These are phyloP conservation scores for Uropsilus gracilis DNA, from an alignment of 2,113 vertebrate genomes.

Conservation along the genomic window DNA sequence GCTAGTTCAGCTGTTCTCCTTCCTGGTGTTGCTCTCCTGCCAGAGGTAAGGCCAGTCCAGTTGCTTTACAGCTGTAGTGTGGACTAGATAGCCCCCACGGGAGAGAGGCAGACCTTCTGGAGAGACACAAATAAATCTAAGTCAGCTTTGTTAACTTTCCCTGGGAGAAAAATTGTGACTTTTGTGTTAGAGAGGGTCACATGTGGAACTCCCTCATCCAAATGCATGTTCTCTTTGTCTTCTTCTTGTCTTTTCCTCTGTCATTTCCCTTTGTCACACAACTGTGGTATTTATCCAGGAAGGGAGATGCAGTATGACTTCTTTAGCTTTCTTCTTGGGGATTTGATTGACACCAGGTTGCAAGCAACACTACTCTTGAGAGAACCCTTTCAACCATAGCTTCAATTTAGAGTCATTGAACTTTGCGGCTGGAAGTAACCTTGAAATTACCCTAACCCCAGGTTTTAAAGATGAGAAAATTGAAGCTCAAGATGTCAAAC, in stretches of 20 bases:
- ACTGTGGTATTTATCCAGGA: background rate
- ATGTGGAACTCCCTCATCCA: background rate
- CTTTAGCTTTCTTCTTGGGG: background rate
- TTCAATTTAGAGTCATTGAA: slow-evolving; percentile 2
- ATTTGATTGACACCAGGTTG: background rate
- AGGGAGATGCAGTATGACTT: background rate
- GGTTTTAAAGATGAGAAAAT: background rate
- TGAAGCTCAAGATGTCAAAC: background rate
- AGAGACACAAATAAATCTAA: background rate
- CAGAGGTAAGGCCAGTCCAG: background rate
- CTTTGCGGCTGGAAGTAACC: background rate
- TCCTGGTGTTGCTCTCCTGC: background rate
- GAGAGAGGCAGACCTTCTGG: background rate
- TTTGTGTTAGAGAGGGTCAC: background rate
- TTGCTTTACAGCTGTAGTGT: background rate
- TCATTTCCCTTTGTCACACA: background rate
- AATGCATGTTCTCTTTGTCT: background rate
- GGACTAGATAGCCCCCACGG: background rate
- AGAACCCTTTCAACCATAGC: background rate
- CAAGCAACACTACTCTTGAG: background rate
- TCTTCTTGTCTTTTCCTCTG: background rate
- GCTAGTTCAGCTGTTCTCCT: slow-evolving; percentile 65
- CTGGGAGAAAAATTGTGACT: background rate
- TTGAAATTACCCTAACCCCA: background rate
- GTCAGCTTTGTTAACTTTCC: background rate